Evolutionary conservation across 2,888 invertebrate genomes (phyloP).

Genomic region (Xestia rhomboidea): DNA sequence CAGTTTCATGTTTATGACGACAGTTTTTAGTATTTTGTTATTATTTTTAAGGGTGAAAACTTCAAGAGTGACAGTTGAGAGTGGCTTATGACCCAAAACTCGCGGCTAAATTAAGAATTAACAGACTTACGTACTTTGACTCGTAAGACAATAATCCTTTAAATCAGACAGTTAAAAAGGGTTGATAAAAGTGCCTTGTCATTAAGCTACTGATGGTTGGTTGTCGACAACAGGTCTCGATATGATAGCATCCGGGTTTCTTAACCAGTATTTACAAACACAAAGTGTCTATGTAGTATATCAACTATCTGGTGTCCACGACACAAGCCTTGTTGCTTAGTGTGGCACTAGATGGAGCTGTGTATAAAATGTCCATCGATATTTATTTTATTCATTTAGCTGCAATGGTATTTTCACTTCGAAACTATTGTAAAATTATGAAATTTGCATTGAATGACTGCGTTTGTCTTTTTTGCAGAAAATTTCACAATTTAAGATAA

Average conservation of each 20-base stretch:
- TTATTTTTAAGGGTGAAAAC: neutral
- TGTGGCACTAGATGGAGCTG: too few relatives aligned
- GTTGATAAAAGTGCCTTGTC: slow-evolving; percentile 20
- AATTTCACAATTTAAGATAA: neutral
- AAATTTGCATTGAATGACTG: neutral
- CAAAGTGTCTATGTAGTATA: too few relatives aligned
- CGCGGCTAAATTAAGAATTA: neutral
- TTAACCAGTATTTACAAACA: too few relatives aligned
- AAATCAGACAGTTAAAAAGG: slow-evolving; percentile 26
- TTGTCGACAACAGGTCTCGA: slow-evolving; percentile 6
- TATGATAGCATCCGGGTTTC: neutral
- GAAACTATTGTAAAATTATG: neutral
- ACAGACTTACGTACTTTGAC: slow-evolving; percentile 5
- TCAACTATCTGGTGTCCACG: too few relatives aligned
- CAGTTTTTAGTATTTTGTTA: slow-evolving; percentile 44
- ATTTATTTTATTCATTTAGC: neutral
- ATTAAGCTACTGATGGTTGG: slow-evolving; percentile 24
- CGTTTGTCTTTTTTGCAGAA: neutral
- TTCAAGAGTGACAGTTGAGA: neutral
- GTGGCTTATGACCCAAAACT: neutral
- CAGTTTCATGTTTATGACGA: slow-evolving; percentile 65
- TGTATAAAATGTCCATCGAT: too few relatives aligned
- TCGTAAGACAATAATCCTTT: slow-evolving; percentile 38
- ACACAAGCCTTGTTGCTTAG: too few relatives aligned
- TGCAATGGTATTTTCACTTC: neutral